Conservation (phyloP, 1,140 invertebrate genomes). For the Ceratina calcarata region DNA sequence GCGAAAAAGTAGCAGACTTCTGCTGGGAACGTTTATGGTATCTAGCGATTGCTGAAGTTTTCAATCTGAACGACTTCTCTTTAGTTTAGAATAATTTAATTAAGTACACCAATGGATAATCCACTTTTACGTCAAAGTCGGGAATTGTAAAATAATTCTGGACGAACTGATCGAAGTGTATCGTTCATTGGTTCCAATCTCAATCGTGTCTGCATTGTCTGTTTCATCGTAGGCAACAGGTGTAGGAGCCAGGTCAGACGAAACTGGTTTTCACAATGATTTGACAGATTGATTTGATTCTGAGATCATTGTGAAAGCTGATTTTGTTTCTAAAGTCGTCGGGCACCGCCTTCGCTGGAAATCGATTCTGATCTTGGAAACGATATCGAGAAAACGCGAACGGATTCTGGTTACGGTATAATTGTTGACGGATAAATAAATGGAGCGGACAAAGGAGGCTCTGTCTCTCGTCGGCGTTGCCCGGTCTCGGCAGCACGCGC, state of each 20-base stretch:
- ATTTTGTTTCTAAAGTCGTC: slow-evolving; percentile 86
- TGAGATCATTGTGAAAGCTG: slow-evolving; percentile 97
- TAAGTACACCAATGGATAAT: background rate
- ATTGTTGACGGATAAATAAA: slow-evolving; percentile 80
- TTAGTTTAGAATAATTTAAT: too few species aligned
- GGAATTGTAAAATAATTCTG: background rate
- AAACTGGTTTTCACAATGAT: slow-evolving; percentile 96
- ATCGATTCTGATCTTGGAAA: slow-evolving; percentile 4
- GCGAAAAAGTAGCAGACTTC: slow-evolving; percentile 21
- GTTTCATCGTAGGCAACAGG: background rate
- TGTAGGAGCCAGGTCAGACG: slow-evolving; percentile 78
- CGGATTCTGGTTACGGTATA: slow-evolving; percentile 64
- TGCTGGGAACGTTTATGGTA: too few species aligned
- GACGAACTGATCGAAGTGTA: too few species aligned
- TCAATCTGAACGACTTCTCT: too few species aligned
- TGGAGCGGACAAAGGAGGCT: slow-evolving; percentile 72
- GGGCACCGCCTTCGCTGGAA: background rate
- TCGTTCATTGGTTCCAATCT: background rate
- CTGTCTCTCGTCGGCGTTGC: slow-evolving; percentile 69
- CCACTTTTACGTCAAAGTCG: background rate
- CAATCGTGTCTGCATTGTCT: background rate
- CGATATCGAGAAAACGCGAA: background rate
- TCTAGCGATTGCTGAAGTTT: too few species aligned
- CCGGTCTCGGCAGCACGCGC: slow-evolving; percentile 66
- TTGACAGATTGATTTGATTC: slow-evolving; percentile 91